These are phyloP conservation scores for Parnassius glacialis DNA, from an alignment of 2,888 invertebrate species.

Conservation along the genomic window DNA sequence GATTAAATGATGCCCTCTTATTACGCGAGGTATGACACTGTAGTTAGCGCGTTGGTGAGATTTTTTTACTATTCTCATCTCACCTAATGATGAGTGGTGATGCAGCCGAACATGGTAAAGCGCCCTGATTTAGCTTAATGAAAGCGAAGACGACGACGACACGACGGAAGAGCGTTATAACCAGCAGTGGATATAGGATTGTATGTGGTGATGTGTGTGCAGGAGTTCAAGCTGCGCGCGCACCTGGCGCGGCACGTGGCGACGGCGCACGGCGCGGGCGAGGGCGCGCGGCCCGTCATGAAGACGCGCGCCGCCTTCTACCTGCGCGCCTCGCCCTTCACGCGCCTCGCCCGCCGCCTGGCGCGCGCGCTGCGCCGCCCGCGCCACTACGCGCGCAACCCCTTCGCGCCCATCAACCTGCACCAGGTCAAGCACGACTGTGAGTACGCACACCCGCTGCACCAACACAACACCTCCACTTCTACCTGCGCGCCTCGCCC, in stretches of 20 bases:
- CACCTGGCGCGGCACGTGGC: constrained; percentile 97
- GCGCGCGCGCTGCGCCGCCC: constrained; percentile 91
- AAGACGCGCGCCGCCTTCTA: constrained; percentile 98
- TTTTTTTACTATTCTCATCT: too few relatives aligned
- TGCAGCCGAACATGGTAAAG: too few relatives aligned
- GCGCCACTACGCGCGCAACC: constrained; percentile 93
- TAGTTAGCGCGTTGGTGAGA: too few relatives aligned
- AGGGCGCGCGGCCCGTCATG: constrained; percentile 92
- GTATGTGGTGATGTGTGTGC: constrained; percentile 9
- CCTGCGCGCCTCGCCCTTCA: constrained; percentile 94
- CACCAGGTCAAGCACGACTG: constrained; percentile 94
- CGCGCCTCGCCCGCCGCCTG: constrained; percentile 92
- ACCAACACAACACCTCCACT: constrained; percentile 47
- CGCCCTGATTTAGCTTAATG: too few relatives aligned
- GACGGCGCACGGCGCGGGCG: constrained; percentile 90
- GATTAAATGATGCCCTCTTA: too few relatives aligned
- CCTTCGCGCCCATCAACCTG: constrained; percentile 88
- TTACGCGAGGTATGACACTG: too few relatives aligned
- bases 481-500: constrained; percentile 95
- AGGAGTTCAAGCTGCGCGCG: constrained; percentile 96
- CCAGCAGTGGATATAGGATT: too few relatives aligned
- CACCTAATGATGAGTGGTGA: too few relatives aligned
- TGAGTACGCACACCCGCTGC: constrained; percentile 58
- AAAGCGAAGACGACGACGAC: too few relatives aligned
- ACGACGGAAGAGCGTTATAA: too few relatives aligned